phyloP scores from a whole-genome alignment of 2,888 invertebrate species.

The Pediacus dermestoides region DNA sequence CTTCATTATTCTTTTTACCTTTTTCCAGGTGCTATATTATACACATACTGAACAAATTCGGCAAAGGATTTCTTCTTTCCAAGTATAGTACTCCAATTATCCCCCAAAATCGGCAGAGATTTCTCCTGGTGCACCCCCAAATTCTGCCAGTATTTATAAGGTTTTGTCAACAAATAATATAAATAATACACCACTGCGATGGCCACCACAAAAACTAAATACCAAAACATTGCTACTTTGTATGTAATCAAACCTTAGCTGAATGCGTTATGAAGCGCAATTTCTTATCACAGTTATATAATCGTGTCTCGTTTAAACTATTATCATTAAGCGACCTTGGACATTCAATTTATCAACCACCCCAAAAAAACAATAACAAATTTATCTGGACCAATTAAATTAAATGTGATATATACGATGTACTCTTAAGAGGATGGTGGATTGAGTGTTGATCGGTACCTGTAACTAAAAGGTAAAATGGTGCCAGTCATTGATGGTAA shows the following conservation, averaged over 20 bases:
- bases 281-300: conserved; percentile 1
- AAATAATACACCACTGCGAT: background rate
- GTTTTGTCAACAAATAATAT: conserved; percentile 9
- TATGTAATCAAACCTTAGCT: conserved; percentile 2
- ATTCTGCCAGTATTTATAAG: conserved; percentile 10
- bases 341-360: no score
- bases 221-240: background rate
- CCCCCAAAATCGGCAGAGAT: conserved; percentile 7
- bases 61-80: background rate
- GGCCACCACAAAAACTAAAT: background rate
- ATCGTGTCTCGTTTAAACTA: no score
- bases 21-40: background rate
- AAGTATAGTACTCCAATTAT: background rate
- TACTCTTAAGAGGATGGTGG: no score
- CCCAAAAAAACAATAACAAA: no score
- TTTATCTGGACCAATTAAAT: no score
- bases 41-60: background rate
- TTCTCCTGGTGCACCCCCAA: conserved; percentile 8
- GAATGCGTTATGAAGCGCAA: no score
- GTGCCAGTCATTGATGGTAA: no score
- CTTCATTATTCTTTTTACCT: no score
- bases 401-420: no score
- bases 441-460: no score
- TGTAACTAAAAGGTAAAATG: no score
- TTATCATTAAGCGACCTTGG: conserved; percentile 1